Base-by-base conservation (phyloP, 2,888 invertebrate genomes). In the Drosophila mayaguana region DNA sequence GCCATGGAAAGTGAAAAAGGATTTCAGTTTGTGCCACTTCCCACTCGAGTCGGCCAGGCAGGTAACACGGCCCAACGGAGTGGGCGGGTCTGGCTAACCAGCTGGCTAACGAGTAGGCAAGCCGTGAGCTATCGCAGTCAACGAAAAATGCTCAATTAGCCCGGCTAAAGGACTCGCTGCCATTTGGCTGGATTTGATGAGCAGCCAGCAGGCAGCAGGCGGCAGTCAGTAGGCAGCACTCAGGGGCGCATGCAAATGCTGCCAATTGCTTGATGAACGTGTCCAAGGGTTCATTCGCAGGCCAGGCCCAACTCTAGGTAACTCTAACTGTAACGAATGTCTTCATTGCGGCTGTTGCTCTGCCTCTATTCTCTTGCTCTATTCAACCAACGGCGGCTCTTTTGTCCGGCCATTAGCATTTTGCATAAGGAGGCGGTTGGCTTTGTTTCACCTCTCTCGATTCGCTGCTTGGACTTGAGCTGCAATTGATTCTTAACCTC, bases 211-310 rank as follows among this genome's bases (percentile, higher is more conserved):
- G 32, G 51, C 32, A 36, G 36, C 1, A 36, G 36, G 12, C 36
- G 25, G 55, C n/a, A 40, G 40, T 51, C 32, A 25, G 61, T 18
- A 25, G 57, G 9, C 28, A 53, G 56, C 51, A 59, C 59, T 43
- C 63, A 50, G 61, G 36, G 65, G 55, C 65, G 65, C 72, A 83
- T 81, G 80, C 81, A 86, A 88, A 83, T 83, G 76, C 77, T 78
- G 82, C 72, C 89, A 74, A 88, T 90, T 83, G 87, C 80, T 78
- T 87, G 91, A 91, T 82, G 89, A 81, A 89, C 87, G 82, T 81
- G 80, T 86, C 90, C 90, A 88, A 88, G 89, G 89, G 90, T 86
- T 86, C 80, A 81, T 67, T 72, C 75, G 36, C 63, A 56, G 55
- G 51, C 25, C 74, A 69, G 80, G 69, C 80, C 83, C 86, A 84